Base-by-base conservation (phyloP, 2,797 vertebrate genomes). In the Characodon lateralis region DNA sequence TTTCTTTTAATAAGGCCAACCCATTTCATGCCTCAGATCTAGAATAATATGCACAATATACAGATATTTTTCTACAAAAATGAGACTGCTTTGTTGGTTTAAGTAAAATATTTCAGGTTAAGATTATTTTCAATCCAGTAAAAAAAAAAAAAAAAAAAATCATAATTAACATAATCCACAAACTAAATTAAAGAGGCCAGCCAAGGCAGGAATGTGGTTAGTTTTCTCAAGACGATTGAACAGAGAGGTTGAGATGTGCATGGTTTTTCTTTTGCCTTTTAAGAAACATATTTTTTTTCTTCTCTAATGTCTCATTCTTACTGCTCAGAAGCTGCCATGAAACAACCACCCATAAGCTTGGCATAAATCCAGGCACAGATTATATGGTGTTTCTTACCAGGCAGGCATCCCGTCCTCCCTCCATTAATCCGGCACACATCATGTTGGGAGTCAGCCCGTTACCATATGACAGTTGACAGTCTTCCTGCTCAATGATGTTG, bases 341-440 rank as follows among this genome's bases (percentile, higher is more conserved):
- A 61, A 10, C 26, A 5, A 53, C 22, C 80, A 69, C 55, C 69
- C 73, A 80, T 46, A 77, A 71, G 73, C 69, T 72, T 13, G 39
- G 22, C 53, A 48, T 56, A 35, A 28, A 73, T 81, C 66, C 76
- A 75, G 28, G 39, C 43, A 68, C 46, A 70, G 26, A 70, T 72
- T 31, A 76, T 31, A 55, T 2, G 69, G 18, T 50, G 14, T 61
- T 7, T 86, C 97, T 96, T 94, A 99, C 98, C 81, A 97, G 95
- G 74, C 98, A 99, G 70, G 97, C 97, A 95, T 99, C 98, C 5
- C 94, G 93, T 0, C 96, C 94, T 53, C 97, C 97, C 39, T 96
- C 95, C 28, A 97, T 96, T 80, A 94, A 95, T 2, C 97, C 97
- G 0, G 98, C 98, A 28, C 98, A 99, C 91, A 99, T 85, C 98